These are phyloP conservation scores for Chaetura pelagica DNA, from an alignment of 2,113 vertebrate species.

Conservation along the genomic window DNA sequence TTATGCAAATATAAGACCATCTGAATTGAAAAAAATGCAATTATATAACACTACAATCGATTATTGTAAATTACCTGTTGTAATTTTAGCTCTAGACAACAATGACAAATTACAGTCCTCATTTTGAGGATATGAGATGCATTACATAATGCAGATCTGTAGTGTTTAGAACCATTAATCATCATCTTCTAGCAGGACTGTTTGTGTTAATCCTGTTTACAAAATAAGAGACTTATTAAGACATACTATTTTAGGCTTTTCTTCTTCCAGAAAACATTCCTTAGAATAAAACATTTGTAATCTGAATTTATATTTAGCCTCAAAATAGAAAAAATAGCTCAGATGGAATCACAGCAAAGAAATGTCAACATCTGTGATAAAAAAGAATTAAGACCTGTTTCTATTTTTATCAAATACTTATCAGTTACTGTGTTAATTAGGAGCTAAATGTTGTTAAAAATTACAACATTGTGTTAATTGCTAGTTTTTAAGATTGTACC, in stretches of 20 bases:
- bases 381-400: neutral
- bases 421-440: neutral
- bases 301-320: conserved; percentile 25
- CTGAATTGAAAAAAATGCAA: conserved; percentile 16
- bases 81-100: conserved; percentile 54
- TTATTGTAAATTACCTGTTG: conserved; percentile 47
- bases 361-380: neutral
- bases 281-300: conserved; percentile 1
- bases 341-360: neutral
- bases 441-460: neutral
- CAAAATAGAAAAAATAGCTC: neutral
- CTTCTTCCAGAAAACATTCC: conserved; percentile 21
- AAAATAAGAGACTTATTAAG: conserved; percentile 6
- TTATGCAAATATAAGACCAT: conserved; percentile 14
- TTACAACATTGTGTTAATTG: neutral
- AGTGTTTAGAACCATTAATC: conserved; percentile 59
- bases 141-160: conserved; percentile 61
- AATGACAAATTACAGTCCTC: conserved; percentile 61
- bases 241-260: conserved; percentile 30
- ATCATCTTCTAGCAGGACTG: neutral
- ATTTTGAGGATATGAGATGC: conserved; percentile 38
- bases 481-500: neutral
- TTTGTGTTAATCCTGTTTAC: conserved; percentile 58
- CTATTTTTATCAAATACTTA: neutral
- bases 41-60: conserved; percentile 46